These are phyloP conservation scores for fruit fly (Drosophila melanogaster) DNA, from an alignment of 1,140 invertebrate genomes.

Conservation along the genomic window Release_6_plus_ISO1_MT NT_033779.5:9167501-9168000, in stretches of 20 bases:
- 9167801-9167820: background rate
- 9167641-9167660: too few relatives aligned
- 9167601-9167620: too few relatives aligned
- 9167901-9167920: slow-evolving; percentile 25
- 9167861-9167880: background rate
- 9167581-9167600: too few relatives aligned
- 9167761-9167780: too few relatives aligned
- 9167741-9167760: too few relatives aligned
- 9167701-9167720: too few relatives aligned
- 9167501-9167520: background rate
- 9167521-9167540: background rate
- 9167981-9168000: slow-evolving; percentile 50
- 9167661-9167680: too few relatives aligned
- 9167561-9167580: background rate
- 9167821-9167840: background rate
- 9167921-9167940: slow-evolving; percentile 53
- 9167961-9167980: slow-evolving; percentile 57
- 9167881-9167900: background rate
- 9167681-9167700: too few relatives aligned
- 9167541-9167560: background rate
- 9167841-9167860: background rate
- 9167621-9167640: too few relatives aligned
- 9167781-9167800: too few relatives aligned
- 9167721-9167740: too few relatives aligned
- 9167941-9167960: slow-evolving; percentile 49